A percentile compares a stretch with the other conserved stretches of the same genome.
phyloP scores from a whole-genome alignment of 2,797 vertebrate species.

The Lacerta agilis region DNA sequence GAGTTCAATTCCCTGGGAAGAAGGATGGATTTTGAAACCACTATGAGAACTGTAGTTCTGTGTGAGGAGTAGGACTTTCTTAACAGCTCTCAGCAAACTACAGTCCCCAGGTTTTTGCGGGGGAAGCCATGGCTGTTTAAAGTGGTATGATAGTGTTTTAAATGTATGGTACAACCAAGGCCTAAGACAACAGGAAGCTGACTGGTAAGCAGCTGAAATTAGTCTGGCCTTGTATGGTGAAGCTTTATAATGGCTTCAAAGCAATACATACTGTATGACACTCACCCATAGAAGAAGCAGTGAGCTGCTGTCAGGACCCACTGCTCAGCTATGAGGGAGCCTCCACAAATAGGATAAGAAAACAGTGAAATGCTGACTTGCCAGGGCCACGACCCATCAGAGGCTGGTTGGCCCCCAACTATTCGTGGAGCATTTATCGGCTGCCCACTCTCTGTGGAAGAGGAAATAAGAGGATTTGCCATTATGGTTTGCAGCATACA shows the following conservation, averaged over 20 bases:
- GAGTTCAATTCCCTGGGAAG: too few relatives aligned
- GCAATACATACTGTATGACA: not conserved
- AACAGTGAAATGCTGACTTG: constrained; percentile 57
- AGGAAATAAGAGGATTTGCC: too few relatives aligned
- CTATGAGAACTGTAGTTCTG: too few relatives aligned
- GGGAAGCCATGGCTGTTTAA: too few relatives aligned
- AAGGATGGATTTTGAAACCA: too few relatives aligned
- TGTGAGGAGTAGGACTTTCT: too few relatives aligned
- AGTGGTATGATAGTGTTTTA: too few relatives aligned
- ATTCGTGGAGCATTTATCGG: constrained; percentile 48
- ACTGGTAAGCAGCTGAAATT: not conserved
- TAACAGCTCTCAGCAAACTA: too few relatives aligned
- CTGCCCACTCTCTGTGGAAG: constrained; percentile 50
- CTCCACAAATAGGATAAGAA: constrained; percentile 54
- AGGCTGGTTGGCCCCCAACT: constrained; percentile 54
- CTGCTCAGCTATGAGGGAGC: constrained; percentile 57
- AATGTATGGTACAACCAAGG: too few relatives aligned
- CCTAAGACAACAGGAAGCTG: too few relatives aligned
- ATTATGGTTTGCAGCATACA: not conserved
- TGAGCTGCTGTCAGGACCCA: constrained; percentile 73
- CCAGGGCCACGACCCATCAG: constrained; percentile 61
- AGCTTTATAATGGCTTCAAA: not conserved
- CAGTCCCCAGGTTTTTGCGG: too few relatives aligned
- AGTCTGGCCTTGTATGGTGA: not conserved
- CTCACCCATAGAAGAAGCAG: constrained; percentile 67